These are phyloP conservation scores for Heliangelus exortis DNA, from an alignment of 2,797 vertebrate species.

Conservation along the genomic window DNA sequence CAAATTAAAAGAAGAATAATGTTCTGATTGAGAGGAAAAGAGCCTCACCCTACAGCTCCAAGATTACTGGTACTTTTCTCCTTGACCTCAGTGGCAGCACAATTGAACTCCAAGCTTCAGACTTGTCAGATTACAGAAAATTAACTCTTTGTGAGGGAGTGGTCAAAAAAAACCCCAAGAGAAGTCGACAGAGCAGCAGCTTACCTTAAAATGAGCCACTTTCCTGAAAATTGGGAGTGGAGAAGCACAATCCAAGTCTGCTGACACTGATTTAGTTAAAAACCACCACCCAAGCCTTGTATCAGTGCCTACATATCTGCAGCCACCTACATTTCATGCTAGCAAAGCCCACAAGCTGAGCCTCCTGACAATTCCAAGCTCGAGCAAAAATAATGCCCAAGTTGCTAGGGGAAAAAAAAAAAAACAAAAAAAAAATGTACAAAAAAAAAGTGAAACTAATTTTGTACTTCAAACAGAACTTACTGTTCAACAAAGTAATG, in stretches of 20 bases:
- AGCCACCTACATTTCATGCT: conserved; percentile 50
- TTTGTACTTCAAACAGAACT: not conserved
- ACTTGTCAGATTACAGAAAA: not conserved
- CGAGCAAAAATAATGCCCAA: conserved; percentile 32
- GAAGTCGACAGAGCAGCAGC: not conserved
- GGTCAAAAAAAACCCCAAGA: not conserved
- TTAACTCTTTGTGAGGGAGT: not conserved
- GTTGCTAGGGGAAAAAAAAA: not conserved
- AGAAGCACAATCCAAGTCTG: not conserved
- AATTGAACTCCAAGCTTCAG: not conserved
- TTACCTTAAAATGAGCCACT: not conserved
- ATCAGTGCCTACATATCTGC: not conserved
- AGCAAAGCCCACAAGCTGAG: conserved; percentile 37
- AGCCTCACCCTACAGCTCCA: not conserved
- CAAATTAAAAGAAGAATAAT: not conserved
- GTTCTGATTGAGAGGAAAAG: not conserved
- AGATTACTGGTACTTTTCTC: not conserved
- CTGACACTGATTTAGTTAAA: conserved; percentile 4
- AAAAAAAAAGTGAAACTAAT: not conserved
- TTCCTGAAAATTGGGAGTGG: not conserved
- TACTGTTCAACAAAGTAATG: not conserved
- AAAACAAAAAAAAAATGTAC: not conserved
- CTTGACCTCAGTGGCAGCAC: not conserved
- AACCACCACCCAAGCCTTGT: conserved; percentile 18
- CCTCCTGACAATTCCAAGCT: conserved; percentile 14